phyloP scores from a whole-genome alignment of 2,113 vertebrate genomes.

The Psammodynastes pulverulentus region DNA sequence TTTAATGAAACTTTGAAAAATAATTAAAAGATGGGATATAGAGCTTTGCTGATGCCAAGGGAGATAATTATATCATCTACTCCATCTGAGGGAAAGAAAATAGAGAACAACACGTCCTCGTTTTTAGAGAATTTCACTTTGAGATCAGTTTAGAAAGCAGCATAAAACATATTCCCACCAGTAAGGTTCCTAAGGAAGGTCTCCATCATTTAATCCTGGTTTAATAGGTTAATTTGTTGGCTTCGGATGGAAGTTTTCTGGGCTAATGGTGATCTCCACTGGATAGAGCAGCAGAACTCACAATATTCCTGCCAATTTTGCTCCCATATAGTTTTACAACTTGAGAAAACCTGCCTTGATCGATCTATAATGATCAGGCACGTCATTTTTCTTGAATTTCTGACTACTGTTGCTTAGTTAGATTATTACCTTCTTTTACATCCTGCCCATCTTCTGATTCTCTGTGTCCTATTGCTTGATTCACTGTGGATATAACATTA shows the following conservation, averaged over 20 bases:
- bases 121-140: neutral
- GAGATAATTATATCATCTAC: neutral
- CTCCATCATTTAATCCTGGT: neutral
- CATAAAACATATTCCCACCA: neutral
- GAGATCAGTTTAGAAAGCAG: neutral
- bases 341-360: neutral
- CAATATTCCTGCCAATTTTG: neutral
- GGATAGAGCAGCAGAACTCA: neutral
- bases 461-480: neutral
- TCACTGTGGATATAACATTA: neutral
- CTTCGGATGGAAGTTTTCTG: neutral
- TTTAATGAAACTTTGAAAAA: neutral
- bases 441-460: neutral
- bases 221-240: neutral
- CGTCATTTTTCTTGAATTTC: neutral
- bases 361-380: neutral
- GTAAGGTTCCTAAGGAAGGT: neutral
- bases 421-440: neutral
- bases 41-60: neutral
- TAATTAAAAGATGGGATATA: neutral
- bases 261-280: neutral
- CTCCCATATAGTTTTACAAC: neutral
- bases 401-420: neutral
- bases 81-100: neutral
- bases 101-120: neutral